Evolutionary conservation across 2,797 vertebrate species (phyloP), one percentile per base, ranked within the genome.

Genomic region (Kryptopterus vitreolus): DNA sequence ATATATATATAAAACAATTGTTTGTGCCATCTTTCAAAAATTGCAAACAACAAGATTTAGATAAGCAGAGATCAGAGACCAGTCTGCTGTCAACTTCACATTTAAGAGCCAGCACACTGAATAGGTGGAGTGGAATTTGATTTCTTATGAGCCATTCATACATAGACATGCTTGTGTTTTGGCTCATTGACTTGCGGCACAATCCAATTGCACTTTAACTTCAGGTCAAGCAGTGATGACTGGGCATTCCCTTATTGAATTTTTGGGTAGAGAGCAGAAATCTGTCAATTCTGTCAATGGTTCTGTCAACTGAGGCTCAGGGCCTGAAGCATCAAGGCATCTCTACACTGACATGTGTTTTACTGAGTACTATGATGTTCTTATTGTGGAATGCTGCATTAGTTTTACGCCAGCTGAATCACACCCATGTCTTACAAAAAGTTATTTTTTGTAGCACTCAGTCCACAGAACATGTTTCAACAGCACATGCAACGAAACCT

Each of bases 301-400:
- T 57, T 73, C 31, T 7, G 1, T 57, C n/a, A 58, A 73, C 18
- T 58, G 53, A 26, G 22, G 33, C 53, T 52, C 52, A 57, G 29
- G 16, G 24, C 43, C 24, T 31, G 26, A 50, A 69, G 15, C 46
- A 69, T 15, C 15, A 69, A 69, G 43, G 8, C 38, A 29, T 48
- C n/a, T 18, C 24, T 48, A 50, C 66, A 26, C n/a, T 20, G 38
- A 22, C 35, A 24, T 12, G 43, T 18, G 46, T 48, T 48, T 26
- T n/a, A 26, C 3, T 68, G 7, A 43, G 18, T 70, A 24, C 16
- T 4, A 29, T 29, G 46, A 50, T 29, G 46, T 50, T 29, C 24
- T 52, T 70, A 70, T 52, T 70, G 26, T 70, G 66, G 46, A 70
- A 70, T 70, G 46, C 26, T 31, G 24, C 18, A 16, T 29, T 70